These are phyloP conservation scores for Neodiprion pinetum DNA, from an alignment of 1,140 invertebrate species.

Conservation along the genomic window DNA sequence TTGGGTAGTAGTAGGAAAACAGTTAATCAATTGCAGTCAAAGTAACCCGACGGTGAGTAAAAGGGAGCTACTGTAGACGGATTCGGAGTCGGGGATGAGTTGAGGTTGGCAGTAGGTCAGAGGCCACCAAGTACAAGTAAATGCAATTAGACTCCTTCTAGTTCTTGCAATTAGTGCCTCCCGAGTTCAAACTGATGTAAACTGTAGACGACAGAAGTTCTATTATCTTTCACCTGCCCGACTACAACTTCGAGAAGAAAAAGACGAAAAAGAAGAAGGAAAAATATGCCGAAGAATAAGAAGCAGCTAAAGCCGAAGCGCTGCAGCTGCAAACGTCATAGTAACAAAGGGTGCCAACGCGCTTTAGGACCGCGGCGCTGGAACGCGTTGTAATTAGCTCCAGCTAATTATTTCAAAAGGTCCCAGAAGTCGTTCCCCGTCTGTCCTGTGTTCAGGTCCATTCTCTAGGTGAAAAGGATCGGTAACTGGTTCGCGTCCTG, in stretches of 20 bases:
- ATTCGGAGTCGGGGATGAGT: background rate
- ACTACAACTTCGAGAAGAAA: too few species aligned
- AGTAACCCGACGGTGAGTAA: too few species aligned
- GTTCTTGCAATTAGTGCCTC: slow-evolving; percentile 1
- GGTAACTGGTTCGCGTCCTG: too few species aligned
- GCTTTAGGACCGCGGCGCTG: background rate
- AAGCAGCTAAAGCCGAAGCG: background rate
- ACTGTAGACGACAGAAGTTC: background rate
- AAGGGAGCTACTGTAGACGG: too few species aligned
- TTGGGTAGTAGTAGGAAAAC: background rate
- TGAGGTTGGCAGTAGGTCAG: background rate
- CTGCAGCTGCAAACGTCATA: background rate
- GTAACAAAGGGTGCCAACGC: background rate
- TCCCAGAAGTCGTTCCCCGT: background rate
- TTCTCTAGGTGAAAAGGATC: too few species aligned
- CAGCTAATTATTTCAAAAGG: slow-evolving; percentile 5
- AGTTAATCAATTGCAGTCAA: background rate
- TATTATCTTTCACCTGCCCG: background rate
- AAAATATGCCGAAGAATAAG: too few species aligned
- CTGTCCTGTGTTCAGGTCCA: too few species aligned
- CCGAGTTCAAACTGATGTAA: background rate
- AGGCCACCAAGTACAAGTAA: background rate
- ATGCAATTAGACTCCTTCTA: slow-evolving; percentile 5
- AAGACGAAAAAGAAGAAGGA: too few species aligned
- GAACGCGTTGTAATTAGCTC: background rate